phyloP scores from a whole-genome alignment of 2,113 vertebrate genomes.

The Syngnathus floridae region DNA sequence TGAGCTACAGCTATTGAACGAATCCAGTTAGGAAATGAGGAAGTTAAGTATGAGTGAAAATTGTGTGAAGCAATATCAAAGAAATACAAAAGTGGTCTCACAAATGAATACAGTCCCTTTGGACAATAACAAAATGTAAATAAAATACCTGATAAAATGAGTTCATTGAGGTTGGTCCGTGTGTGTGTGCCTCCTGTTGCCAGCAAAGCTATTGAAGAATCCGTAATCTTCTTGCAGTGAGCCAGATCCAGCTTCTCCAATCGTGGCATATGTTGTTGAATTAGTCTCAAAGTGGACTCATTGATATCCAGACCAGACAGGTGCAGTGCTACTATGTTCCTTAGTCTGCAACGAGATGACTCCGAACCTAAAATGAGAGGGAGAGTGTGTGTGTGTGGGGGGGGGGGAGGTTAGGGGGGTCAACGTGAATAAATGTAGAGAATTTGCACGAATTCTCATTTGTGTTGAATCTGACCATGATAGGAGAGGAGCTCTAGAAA shows the following conservation, averaged over 20 bases:
- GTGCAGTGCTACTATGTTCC: constrained; percentile 84
- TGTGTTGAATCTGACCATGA: constrained; percentile 57
- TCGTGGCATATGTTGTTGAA: constrained; percentile 91
- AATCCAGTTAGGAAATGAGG: no score
- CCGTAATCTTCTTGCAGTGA: constrained; percentile 86
- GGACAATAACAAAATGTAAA: neutral
- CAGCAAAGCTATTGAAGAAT: constrained; percentile 86
- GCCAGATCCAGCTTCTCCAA: constrained; percentile 89
- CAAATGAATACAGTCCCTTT: neutral
- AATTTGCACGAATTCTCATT: neutral
- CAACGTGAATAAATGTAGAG: neutral
- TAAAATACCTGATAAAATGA: constrained; percentile 86
- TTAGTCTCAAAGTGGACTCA: constrained; percentile 83
- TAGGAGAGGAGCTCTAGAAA: constrained; percentile 86
- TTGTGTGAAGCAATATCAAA: neutral
- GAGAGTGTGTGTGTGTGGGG: neutral
- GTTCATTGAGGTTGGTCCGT: constrained; percentile 84
- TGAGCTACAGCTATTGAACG: no score
- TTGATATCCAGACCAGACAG: constrained; percentile 89
- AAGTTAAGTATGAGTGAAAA: neutral
- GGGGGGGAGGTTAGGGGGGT: neutral
- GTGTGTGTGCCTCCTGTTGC: constrained; percentile 87
- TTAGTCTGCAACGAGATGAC: constrained; percentile 89
- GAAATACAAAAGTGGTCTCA: neutral
- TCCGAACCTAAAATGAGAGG: constrained; percentile 71